These are phyloP conservation scores for Calidris pugnax DNA, from an alignment of 2,113 vertebrate species.

Conservation along the genomic window DNA sequence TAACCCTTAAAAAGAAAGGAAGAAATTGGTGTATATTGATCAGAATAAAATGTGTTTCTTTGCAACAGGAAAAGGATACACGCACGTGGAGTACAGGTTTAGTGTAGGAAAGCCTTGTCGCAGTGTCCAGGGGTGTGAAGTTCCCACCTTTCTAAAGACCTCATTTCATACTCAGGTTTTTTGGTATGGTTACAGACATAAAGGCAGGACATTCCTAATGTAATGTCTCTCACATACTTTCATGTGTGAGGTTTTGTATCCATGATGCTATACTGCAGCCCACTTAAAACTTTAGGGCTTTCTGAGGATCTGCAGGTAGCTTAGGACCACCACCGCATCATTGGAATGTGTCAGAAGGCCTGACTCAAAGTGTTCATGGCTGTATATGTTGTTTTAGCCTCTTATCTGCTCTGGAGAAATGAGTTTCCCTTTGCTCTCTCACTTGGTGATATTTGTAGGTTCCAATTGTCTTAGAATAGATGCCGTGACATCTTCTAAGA, in stretches of 20 bases:
- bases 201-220: not conserved
- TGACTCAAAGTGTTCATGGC: not conserved
- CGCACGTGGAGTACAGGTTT: not conserved
- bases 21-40: not conserved
- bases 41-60: not conserved
- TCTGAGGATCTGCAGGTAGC: not conserved
- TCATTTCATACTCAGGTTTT: not conserved
- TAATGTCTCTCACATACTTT: not conserved
- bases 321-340: accelerated
- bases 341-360: not conserved
- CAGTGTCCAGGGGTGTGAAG: not conserved
- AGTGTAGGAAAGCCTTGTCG: not conserved
- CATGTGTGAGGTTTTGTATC: not conserved
- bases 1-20: not conserved
- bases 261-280: not conserved
- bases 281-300: not conserved
- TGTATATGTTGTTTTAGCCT: not conserved
- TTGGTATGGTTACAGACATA: not conserved
- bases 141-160: not conserved
- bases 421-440: not conserved
- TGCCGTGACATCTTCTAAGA: not conserved
- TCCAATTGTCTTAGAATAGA: not conserved
- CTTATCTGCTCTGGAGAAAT: not conserved
- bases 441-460: not conserved
- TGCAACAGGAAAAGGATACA: not conserved